These are phyloP conservation scores for Montipora capricornis DNA, from an alignment of 64 coral and sea anemone species.

Conservation along the genomic window DNA sequence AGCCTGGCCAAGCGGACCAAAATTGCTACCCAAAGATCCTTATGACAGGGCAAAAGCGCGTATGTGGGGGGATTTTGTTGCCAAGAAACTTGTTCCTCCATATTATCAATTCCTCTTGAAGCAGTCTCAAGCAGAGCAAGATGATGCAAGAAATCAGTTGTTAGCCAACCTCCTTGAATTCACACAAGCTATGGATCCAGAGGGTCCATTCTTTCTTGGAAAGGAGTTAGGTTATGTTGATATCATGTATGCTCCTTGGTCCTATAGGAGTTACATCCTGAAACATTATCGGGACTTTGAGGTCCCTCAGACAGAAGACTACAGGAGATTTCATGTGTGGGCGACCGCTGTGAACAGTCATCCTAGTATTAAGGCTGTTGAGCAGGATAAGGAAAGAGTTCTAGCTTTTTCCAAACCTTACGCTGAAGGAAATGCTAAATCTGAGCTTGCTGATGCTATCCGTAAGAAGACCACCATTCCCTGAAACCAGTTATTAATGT, in stretches of 20 bases:
- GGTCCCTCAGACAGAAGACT: conserved; percentile 40
- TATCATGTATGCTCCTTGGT: conserved; percentile 62
- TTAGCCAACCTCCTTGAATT: conserved; percentile 23
- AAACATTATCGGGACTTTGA: conserved; percentile 58
- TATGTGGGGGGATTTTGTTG: conserved; percentile 70
- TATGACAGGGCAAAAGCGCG: conserved; percentile 56
- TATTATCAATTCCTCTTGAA: conserved; percentile 44
- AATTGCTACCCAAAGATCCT: conserved; percentile 45
- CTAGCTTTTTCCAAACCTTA: conserved; percentile 39
- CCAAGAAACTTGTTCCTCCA: conserved; percentile 42
- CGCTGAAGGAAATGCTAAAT: conserved; percentile 51
- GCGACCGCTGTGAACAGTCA: conserved; percentile 35
- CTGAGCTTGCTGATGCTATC: conserved; percentile 64
- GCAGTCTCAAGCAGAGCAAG: conserved; percentile 50
- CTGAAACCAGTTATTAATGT: neutral
- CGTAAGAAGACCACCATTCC: conserved; percentile 18
- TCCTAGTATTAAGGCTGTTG: conserved; percentile 39
- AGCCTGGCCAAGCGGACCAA: neutral
- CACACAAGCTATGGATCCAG: conserved; percentile 51
- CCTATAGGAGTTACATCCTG: conserved; percentile 35
- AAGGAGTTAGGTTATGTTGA: conserved; percentile 54
- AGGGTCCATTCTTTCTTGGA: conserved; percentile 47
- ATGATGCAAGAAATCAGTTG: conserved; percentile 35
- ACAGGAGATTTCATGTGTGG: conserved; percentile 53
- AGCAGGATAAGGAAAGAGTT: conserved; percentile 52